Evolutionary conservation across 2,113 vertebrate species (phyloP), one percentile per base, ranked within the genome.

Genomic region (Antigone vipio): DNA sequence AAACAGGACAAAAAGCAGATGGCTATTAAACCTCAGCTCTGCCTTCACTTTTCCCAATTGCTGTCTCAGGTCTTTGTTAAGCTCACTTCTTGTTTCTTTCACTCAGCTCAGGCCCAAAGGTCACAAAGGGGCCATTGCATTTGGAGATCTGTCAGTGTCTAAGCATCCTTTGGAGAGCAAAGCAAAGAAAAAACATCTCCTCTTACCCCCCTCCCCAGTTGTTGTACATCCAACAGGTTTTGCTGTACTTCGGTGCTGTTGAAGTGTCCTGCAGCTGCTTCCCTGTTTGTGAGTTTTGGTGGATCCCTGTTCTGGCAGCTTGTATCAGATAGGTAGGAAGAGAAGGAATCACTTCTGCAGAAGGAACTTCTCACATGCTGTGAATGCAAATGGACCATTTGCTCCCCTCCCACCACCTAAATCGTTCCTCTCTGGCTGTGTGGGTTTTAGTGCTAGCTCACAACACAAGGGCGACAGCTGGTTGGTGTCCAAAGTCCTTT

Each of bases 401-500:
- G 79, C 73, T 94, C 19, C 66, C 40, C 53, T 92, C 63, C 62
- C 44, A 60, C 47, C 63, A 47, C 23, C 79, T 88, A 84, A 91
- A 88, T 81, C 80, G 92, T 93, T 83, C 50, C 32, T 82, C 32
- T 80, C 38, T 0, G 40, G 12, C 85, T 91, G 49, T 84, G 34
- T 59, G 42, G 79, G 86, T 34, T 92, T 90, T 73, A 84, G 71
- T 93, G 95, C 91, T 80, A 91, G 73, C 53, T 91, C 80, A 32
- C 79, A 92, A 58, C 59, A 45, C 59, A 81, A 85, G 71, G 40
- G 85, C 21, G 85, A 96, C 96, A 97, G 94, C 97, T 97, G 95
- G 97, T 95, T 91, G 55, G 80, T 96, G 92, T 96, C 97, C 97
- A 97, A 96, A 95, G 95, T 96, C 94, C 89, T 96, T 92, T 97